Conservation (phyloP, 2,797 vertebrate species). For the Lagodon rhomboides region DNA sequence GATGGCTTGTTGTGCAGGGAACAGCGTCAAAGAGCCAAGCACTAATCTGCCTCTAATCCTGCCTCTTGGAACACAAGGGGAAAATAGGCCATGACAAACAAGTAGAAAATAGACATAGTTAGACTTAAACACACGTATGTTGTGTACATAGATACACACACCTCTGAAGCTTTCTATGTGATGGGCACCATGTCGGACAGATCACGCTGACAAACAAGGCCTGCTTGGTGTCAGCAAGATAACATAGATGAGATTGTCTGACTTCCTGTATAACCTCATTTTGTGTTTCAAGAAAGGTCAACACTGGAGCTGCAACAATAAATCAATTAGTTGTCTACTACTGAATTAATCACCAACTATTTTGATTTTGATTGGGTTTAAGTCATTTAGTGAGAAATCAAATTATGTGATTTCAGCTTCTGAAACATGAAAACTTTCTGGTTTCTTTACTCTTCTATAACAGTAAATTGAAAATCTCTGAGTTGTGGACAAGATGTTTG, state of each 20-base stretch:
- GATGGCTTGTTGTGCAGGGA: constrained; percentile 30
- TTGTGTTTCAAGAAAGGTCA: neutral
- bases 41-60: constrained; percentile 78
- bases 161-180: neutral
- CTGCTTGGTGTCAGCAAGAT: neutral
- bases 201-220: neutral
- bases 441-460: too few relatives aligned
- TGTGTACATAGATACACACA: neutral
- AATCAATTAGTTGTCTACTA: too few relatives aligned
- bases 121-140: constrained; percentile 19
- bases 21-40: constrained; percentile 48
- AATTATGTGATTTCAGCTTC: too few relatives aligned
- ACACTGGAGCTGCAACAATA: neutral
- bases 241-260: neutral
- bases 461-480: too few relatives aligned
- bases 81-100: constrained; percentile 65
- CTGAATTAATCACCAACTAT: too few relatives aligned
- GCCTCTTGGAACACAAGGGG: constrained; percentile 60
- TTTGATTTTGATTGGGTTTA: too few relatives aligned
- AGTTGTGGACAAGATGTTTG: too few relatives aligned
- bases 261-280: neutral
- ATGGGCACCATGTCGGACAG: neutral
- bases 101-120: constrained; percentile 54
- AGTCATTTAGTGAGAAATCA: too few relatives aligned
- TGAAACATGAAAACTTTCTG: too few relatives aligned